Conservation (phyloP, 2,797 vertebrate genomes). For the Taeniopygia guttata region DNA sequence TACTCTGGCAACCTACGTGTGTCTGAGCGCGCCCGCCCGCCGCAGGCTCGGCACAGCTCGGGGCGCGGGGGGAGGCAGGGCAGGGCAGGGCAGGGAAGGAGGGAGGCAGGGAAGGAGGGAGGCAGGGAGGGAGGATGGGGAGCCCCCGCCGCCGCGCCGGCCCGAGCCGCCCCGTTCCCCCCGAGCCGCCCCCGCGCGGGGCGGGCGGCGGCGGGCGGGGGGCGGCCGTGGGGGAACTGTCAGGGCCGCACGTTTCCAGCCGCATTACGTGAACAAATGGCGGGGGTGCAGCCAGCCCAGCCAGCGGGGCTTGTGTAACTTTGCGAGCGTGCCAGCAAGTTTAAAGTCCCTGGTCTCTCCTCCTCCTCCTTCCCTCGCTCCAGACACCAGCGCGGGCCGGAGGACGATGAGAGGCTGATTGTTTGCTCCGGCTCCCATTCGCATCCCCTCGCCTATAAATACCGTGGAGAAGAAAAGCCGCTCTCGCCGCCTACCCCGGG, state of each 20-base stretch:
- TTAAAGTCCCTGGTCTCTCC: conserved; percentile 79
- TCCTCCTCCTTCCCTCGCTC: conserved; percentile 72
- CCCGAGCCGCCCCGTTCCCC: neutral
- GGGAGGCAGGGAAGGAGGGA: too few species aligned
- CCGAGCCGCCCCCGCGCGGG: neutral
- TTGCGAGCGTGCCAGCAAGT: conserved; percentile 82
- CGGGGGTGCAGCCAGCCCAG: conserved; percentile 63
- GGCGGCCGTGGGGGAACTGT: conserved; percentile 44
- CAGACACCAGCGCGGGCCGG: conserved; percentile 70
- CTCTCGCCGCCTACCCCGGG: conserved; percentile 14
- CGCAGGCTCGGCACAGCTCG: neutral
- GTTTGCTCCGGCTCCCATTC: conserved; percentile 38
- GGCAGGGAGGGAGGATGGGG: neutral
- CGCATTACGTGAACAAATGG: conserved; percentile 77
- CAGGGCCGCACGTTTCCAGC: conserved; percentile 73
- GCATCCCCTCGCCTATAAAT: conserved; percentile 36
- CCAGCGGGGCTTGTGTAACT: conserved; percentile 82
- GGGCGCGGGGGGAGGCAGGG: neutral
- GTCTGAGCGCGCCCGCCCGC: conserved; percentile 73
- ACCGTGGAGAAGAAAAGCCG: conserved; percentile 7
- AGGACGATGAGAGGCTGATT: conserved; percentile 74
- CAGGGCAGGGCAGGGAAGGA: neutral
- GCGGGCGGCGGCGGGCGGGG: neutral
- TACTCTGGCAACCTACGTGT: conserved; percentile 68
- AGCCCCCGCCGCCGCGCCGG: neutral